Conservation (phyloP, 1,140 invertebrate genomes). For the Aphaenogaster ashmeadi region DNA sequence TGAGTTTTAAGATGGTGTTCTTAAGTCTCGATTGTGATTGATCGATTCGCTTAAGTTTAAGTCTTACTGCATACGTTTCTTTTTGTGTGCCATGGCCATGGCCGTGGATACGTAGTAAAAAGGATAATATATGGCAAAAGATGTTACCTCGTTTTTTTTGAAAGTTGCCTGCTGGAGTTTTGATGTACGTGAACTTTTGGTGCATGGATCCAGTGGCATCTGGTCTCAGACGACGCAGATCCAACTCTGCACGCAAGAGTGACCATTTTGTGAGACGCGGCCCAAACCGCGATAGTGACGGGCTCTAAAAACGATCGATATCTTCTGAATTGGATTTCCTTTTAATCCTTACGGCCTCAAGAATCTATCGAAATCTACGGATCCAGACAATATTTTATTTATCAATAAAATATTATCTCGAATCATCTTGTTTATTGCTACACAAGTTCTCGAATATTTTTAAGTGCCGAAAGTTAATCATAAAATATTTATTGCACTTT, state of each 20-base stretch:
- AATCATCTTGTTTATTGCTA: neutral
- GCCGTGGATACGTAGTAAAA: neutral
- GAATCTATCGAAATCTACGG: neutral
- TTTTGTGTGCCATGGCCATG: too few relatives aligned
- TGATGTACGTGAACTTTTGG: slow-evolving; percentile 75
- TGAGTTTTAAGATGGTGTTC: too few relatives aligned
- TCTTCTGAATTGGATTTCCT: neutral
- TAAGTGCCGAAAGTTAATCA: neutral
- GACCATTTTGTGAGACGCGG: slow-evolving; percentile 82
- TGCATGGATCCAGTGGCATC: slow-evolving; percentile 83
- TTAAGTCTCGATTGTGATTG: too few relatives aligned
- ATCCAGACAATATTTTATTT: neutral
- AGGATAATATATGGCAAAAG: neutral
- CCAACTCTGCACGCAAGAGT: slow-evolving; percentile 83
- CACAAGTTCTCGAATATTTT: neutral
- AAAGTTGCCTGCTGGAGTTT: slow-evolving; percentile 63
- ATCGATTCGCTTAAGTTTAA: too few relatives aligned
- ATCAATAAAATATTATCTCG: neutral
- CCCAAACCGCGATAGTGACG: slow-evolving; percentile 82
- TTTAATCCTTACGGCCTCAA: slow-evolving; percentile 17
- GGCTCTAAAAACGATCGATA: slow-evolving; percentile 79
- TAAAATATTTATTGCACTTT: neutral
- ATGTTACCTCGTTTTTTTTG: slow-evolving; percentile 71
- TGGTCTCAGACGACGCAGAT: slow-evolving; percentile 71
- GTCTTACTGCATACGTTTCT: too few relatives aligned